Evolutionary conservation across 2,797 vertebrate species (phyloP).

Genomic region (Acridotheres tristis): DNA sequence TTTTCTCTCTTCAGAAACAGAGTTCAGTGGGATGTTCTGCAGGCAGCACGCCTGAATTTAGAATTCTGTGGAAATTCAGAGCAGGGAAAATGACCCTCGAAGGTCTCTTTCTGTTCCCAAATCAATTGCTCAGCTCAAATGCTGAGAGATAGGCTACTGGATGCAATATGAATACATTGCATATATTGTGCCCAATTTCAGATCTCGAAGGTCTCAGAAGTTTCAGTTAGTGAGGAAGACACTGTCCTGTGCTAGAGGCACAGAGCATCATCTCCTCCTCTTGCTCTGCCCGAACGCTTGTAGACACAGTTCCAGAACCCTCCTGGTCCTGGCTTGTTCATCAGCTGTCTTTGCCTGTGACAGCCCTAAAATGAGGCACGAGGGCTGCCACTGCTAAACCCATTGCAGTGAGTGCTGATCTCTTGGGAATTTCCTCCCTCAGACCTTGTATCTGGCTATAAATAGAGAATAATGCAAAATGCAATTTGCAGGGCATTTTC

Average conservation of each 20-base stretch:
- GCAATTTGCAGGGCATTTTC: neutral
- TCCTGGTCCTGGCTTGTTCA: neutral
- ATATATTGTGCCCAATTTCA: neutral
- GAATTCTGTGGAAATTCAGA: neutral
- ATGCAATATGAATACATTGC: neutral
- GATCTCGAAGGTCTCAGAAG: neutral
- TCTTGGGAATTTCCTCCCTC: neutral
- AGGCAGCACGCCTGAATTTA: neutral
- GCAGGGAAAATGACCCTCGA: neutral
- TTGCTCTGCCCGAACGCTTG: neutral
- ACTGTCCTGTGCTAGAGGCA: neutral
- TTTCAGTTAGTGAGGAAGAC: neutral
- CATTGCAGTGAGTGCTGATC: neutral
- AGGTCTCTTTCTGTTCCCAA: neutral
- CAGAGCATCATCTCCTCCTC: neutral
- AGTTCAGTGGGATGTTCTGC: neutral
- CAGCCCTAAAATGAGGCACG: rapidly evolving
- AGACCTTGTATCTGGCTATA: neutral
- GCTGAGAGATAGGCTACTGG: neutral
- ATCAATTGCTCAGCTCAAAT: neutral
- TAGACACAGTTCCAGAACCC: neutral
- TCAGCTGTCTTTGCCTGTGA: neutral
- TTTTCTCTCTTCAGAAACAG: neutral
- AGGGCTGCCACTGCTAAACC: neutral
- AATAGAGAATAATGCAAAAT: neutral